Base-by-base conservation (phyloP, 2,888 invertebrate species). In the Drosophila quasianomalipes region DNA sequence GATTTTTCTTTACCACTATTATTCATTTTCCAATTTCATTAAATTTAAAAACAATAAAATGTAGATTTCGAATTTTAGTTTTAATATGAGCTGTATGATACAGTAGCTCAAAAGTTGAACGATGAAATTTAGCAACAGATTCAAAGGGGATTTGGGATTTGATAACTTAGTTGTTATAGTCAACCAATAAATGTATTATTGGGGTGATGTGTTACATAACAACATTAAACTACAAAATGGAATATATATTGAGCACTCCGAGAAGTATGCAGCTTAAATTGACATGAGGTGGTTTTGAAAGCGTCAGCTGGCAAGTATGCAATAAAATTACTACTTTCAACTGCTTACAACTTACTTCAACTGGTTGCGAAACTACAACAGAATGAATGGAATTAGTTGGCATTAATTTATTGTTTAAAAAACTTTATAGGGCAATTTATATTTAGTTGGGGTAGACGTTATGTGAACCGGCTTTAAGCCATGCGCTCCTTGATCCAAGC, bases 401-500 rank as follows among this genome's bases (percentile, higher is more conserved):
- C 5, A 6, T 26, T 26, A 7, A 4, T 44, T 44, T 44, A 22
- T 14, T 44, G 22, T 22, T 0, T 14, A 4, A 37, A 28, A 5
- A 22, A 22, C 14, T 14, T 12, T 37, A 19, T 19, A 37, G 16
- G 16, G 0, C 26, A 37, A 28, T 19, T 19, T 28, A 28, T 28
- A 5, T 28, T 37, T 26, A 28, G 1, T 14, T 19, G 7, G n/a
- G 7, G 14, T n/a, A 28, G 4, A 0, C 5, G 4, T 4, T 9
- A 9, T 19, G 10, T 16, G 22, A 1, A 9, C 10, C 9, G 22
- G 12, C 16, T 28, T 19, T 79, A 89, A 9, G 74, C 70, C 87
- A 92, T 84, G 49, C 90, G 89, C 31, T 92, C 88, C 54, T 85
- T 82, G 4, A 93, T 91, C 93, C 93, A 93, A 10, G 79, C 76